Percentiles rank a stretch among this genome's conserved stretches.
phyloP scores from a whole-genome alignment of 1,140 invertebrate species.

The Helicoverpa armigera region DNA sequence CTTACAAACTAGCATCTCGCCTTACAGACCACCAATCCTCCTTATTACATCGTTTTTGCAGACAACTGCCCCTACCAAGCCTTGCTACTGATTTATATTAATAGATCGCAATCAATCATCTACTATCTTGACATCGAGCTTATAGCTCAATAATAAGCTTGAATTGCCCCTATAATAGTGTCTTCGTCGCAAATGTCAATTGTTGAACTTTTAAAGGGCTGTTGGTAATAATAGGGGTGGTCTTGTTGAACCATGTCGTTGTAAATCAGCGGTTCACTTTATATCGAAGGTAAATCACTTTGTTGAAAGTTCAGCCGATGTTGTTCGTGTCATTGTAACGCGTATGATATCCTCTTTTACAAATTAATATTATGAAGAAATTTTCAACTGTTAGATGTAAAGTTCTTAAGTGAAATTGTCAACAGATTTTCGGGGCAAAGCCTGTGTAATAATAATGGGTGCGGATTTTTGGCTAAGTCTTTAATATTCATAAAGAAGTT shows the following conservation, averaged over 20 bases:
- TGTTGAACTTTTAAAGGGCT: conserved; percentile 74
- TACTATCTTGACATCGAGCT: conserved; percentile 55
- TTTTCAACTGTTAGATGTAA: background rate
- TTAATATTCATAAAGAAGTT: conserved; percentile 48
- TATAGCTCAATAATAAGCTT: conserved; percentile 62
- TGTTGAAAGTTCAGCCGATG: conserved; percentile 60
- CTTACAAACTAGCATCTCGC: conserved; percentile 60
- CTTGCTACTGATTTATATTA: conserved; percentile 63
- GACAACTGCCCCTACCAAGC: conserved; percentile 13
- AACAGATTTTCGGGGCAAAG: conserved; percentile 8
- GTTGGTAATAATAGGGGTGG: conserved; percentile 63
- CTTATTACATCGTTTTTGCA: conserved; percentile 51
- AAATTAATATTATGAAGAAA: background rate
- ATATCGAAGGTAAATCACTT: conserved; percentile 64
- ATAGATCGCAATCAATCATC: conserved; percentile 66
- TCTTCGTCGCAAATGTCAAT: conserved; percentile 72
- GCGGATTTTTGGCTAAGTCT: conserved; percentile 34
- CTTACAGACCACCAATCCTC: conserved; percentile 55
- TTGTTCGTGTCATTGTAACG: background rate
- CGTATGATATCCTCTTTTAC: background rate
- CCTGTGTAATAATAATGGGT: background rate
- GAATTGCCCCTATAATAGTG: conserved; percentile 67
- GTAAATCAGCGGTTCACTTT: conserved; percentile 66
- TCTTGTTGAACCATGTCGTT: conserved; percentile 69
- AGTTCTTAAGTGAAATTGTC: background rate